Base-by-base conservation (phyloP, 2,888 invertebrate species). In the Lasioglossum villosulum region DNA sequence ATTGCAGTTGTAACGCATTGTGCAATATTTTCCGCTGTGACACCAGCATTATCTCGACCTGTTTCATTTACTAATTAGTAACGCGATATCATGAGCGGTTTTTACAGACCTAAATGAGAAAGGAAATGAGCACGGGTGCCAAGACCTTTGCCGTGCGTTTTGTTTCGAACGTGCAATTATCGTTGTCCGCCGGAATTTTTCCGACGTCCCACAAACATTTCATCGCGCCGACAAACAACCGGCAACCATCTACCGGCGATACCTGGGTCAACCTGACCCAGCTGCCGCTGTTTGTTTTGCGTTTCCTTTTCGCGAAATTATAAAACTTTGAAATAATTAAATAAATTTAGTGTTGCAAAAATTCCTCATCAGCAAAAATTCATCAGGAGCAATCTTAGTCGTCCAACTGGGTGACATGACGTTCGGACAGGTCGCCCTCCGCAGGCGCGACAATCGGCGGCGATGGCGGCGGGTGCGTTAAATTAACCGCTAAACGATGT, bases 21-120 rank as follows among this genome's bases (percentile, higher is more conserved):
- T 80, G 83, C 86, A 82, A 91, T 84, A 90, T 89, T 88, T 89
- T 73, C 89, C 80, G 63, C 86, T 56, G 83, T 79, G 82, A 80
- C 75, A 82, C 78, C 87, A 77, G 88, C 91, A 91, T 91, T 89
- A 91, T 91, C 89, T 87, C 83, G 83, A 84, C 88, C 90, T 91
- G 90, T 93, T 93, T 93, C 91, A 88, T 93, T 91, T 93, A 92
- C 93, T 93, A 94, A 94, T 94, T 94, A 94, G 94, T 94, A 94
- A 94, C 93, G 89, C 80, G 94, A 94, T 93, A 92, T 92, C 91
- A 83, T 89, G 90, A 87, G 84, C 82, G 86, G 89, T 91, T 91
- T 91, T 87, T 88, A 78, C 88, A 59, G 86, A 86, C 89, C 90
- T 90, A 91, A 94, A 94, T 92, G 93, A 93, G 93, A 92, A 89